Percentiles rank a stretch among this genome's conserved stretches.
phyloP scores from a whole-genome alignment of 2,113 vertebrate genomes.

The Oncorhynchus keta region DNA sequence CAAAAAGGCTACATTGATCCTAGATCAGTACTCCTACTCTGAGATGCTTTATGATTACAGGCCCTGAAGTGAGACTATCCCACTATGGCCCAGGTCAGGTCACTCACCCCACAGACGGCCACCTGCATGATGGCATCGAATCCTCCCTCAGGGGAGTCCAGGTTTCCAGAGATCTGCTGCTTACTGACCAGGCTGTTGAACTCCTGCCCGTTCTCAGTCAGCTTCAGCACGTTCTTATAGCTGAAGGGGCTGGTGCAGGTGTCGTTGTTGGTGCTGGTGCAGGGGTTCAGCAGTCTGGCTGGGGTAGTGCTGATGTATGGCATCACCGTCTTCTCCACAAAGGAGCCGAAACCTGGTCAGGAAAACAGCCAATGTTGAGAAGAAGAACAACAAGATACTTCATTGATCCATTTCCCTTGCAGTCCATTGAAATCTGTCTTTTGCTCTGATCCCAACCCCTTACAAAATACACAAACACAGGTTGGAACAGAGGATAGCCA shows the following conservation, averaged over 20 bases:
- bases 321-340: constrained; percentile 99
- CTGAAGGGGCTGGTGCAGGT: constrained; percentile 98
- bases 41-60: too few relatives aligned
- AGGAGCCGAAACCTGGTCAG: constrained; percentile 90
- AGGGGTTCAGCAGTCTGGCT: constrained; percentile 91
- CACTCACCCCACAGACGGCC: constrained; percentile 91
- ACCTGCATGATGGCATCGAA: constrained; percentile 99
- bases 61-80: not conserved
- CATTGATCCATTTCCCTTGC: too few relatives aligned
- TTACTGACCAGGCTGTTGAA: constrained; percentile 91
- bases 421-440: too few relatives aligned
- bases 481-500: too few relatives aligned
- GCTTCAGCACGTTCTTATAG: constrained; percentile 94
- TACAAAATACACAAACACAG: too few relatives aligned
- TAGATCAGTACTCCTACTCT: not conserved
- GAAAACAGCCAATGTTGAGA: not conserved
- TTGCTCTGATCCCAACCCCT: too few relatives aligned
- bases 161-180: constrained; percentile 97
- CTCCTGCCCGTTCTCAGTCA: constrained; percentile 80
- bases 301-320: constrained; percentile 97
- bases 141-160: constrained; percentile 97
- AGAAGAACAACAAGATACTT: too few relatives aligned
- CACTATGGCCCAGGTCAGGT: not conserved
- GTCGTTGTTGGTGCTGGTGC: constrained; percentile 83
- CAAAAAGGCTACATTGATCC: too few relatives aligned